Conservation (phyloP, 1,140 invertebrate species). For the Camponotus pennsylvanicus region DNA sequence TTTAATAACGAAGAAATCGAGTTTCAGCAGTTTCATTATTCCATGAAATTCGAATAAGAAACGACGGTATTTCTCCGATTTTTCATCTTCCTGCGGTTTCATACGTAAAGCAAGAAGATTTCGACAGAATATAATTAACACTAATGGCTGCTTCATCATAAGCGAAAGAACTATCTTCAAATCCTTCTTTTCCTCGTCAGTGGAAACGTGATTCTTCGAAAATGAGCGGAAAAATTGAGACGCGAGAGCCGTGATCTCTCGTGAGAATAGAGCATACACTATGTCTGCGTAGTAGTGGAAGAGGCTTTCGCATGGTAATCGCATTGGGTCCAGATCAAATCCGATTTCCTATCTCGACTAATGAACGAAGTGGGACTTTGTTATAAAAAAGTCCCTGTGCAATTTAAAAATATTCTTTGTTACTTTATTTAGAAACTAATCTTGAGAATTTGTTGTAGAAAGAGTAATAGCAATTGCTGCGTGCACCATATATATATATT, state of each 20-base stretch:
- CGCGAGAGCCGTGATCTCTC: conserved; percentile 59
- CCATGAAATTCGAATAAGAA: conserved; percentile 24
- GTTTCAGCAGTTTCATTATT: conserved; percentile 39
- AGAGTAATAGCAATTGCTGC: not conserved
- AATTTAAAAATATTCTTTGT: conserved; percentile 53
- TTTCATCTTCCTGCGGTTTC: conserved; percentile 12
- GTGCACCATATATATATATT: not conserved
- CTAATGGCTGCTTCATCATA: conserved; percentile 46
- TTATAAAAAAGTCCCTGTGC: conserved; percentile 44
- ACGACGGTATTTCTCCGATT: conserved; percentile 7
- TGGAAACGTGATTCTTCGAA: conserved; percentile 36
- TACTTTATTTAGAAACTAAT: conserved; percentile 42
- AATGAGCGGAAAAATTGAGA: conserved; percentile 49
- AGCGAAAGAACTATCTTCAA: conserved; percentile 2
- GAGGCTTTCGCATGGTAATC: conserved; percentile 70
- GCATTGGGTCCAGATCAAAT: conserved; percentile 66
- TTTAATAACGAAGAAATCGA: conserved; percentile 23
- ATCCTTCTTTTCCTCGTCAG: conserved; percentile 18
- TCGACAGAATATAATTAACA: conserved; percentile 54
- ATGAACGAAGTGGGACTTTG: conserved; percentile 62
- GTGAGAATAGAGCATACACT: conserved; percentile 64
- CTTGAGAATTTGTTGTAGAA: no score
- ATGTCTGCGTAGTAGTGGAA: conserved; percentile 54
- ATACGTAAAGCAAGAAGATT: conserved; percentile 24
- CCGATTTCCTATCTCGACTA: conserved; percentile 70